These are phyloP conservation scores for Cephus runcator DNA, from an alignment of 2,888 invertebrate genomes.

Conservation along the genomic window DNA sequence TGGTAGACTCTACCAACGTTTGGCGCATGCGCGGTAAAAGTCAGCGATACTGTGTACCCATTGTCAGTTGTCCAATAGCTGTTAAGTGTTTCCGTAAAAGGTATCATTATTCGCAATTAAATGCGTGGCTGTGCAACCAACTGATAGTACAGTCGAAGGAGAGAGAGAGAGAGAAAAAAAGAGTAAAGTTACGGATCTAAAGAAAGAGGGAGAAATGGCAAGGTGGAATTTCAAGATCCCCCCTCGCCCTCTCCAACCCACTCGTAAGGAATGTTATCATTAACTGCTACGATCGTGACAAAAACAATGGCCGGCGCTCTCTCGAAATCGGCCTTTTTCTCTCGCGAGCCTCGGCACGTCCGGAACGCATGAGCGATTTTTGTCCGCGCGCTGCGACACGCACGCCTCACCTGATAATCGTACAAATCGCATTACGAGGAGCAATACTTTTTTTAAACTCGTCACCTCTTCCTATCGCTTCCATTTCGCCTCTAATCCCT, in stretches of 20 bases:
- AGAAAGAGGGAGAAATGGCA: neutral
- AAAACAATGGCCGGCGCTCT: neutral
- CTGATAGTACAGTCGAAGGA: neutral
- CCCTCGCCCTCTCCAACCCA: neutral
- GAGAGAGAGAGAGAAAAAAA: neutral
- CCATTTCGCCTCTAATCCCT: neutral
- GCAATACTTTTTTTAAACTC: neutral
- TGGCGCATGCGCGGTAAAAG: neutral
- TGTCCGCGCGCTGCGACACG: neutral
- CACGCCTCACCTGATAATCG: neutral
- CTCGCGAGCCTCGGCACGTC: neutral
- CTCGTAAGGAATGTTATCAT: neutral
- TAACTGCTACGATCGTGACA: neutral
- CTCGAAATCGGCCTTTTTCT: neutral
- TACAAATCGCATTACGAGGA: neutral
- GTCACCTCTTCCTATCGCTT: neutral
- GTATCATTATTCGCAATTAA: constrained; percentile 1
- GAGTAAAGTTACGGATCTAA: neutral
- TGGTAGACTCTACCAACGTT: no score
- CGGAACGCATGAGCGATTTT: neutral
- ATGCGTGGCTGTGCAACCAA: neutral
- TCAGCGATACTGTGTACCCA: neutral
- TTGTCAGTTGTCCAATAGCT: neutral
- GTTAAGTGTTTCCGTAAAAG: neutral
- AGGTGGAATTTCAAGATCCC: neutral